Evolutionary conservation across 2,113 vertebrate species (phyloP).

Genomic region (Ochotona curzoniae): DNA sequence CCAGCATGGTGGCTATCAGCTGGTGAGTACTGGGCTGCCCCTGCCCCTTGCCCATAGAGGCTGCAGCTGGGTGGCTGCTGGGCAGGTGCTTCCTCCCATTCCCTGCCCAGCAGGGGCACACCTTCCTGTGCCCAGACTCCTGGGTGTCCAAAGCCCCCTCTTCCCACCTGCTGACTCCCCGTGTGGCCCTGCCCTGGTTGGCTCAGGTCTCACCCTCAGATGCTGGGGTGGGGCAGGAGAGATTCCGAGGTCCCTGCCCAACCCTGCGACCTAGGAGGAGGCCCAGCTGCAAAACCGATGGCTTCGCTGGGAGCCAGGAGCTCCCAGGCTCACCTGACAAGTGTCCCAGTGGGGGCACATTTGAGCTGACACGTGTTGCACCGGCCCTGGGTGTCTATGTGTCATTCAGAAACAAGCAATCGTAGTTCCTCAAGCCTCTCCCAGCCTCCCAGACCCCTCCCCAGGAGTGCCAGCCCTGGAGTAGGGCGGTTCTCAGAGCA

Average conservation of each 20-base stretch:
- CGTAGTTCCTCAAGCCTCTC: not conserved
- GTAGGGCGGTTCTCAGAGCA: not conserved
- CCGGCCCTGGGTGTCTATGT: not conserved
- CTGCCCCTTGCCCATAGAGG: not conserved
- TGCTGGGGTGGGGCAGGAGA: too few relatives aligned
- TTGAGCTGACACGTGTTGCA: not conserved
- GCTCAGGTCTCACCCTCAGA: not conserved
- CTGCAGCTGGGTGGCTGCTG: conserved; percentile 15
- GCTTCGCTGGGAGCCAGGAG: not conserved
- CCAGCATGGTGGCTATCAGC: conserved; percentile 10
- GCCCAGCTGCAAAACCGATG: not conserved
- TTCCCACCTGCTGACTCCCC: too few relatives aligned
- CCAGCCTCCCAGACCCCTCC: not conserved
- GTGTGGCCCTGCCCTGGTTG: not conserved
- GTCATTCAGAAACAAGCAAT: not conserved
- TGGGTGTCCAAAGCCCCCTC: not conserved
- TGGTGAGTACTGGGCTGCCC: not conserved
- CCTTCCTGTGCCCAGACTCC: not conserved
- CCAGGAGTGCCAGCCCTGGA: not conserved
- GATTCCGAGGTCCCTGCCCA: too few relatives aligned
- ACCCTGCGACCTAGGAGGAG: not conserved
- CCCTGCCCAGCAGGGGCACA: not conserved
- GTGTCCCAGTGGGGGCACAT: not conserved
- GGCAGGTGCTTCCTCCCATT: not conserved
- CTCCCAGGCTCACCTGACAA: rapidly evolving